Conservation (phyloP, 1,140 invertebrate species). For the Dinothrombium tinctorium region DNA sequence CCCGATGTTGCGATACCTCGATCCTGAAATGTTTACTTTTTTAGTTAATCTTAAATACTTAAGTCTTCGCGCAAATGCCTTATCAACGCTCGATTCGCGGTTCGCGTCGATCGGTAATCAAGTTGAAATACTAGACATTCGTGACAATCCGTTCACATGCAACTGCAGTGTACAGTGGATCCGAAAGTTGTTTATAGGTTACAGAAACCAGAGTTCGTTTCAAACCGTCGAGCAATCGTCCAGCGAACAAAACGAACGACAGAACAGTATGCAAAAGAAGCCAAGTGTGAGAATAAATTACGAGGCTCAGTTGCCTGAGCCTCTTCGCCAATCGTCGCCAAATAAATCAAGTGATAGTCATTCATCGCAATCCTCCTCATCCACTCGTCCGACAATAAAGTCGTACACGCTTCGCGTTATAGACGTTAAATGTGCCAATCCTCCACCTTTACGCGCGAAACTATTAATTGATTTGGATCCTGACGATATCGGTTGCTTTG, state of each 20-base stretch:
- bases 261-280: no score
- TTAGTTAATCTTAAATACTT: neutral
- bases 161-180: conserved; percentile 3
- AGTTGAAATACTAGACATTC: neutral
- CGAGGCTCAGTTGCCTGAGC: no score
- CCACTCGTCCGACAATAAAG: neutral
- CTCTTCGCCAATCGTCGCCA: no score
- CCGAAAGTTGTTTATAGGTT: conserved; percentile 1
- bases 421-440: neutral
- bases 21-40: neutral
- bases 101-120: neutral
- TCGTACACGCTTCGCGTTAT: neutral
- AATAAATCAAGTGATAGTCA: no score
- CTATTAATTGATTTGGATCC: neutral
- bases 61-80: neutral
- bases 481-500: neutral
- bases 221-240: neutral
- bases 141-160: conserved; percentile 2
- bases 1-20: neutral
- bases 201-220: neutral
- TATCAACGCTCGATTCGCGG: neutral
- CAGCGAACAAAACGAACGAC: neutral
- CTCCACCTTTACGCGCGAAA: neutral
- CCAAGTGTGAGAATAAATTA: no score
- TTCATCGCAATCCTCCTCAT: neutral